phyloP scores from a whole-genome alignment of 1,140 invertebrate genomes.

The Scaptomyza hsui region DNA sequence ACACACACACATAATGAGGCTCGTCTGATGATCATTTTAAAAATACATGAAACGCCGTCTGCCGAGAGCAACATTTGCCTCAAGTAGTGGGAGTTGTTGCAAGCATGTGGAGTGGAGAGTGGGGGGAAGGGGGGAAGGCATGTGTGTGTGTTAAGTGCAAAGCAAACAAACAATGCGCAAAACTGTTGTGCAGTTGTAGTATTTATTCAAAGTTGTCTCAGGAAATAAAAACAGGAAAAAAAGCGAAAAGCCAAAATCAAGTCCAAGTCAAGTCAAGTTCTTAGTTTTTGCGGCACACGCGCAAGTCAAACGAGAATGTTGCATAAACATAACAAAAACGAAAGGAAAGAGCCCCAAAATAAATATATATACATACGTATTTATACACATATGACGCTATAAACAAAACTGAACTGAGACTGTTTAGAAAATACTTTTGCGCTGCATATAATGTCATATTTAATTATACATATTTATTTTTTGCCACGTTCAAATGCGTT shows the following conservation, averaged over 20 bases:
- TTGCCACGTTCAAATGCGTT: conserved; percentile 14
- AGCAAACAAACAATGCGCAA: conserved; percentile 34
- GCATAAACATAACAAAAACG: conserved; percentile 6
- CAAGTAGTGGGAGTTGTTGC: conserved; percentile 24
- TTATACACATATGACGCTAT: conserved; percentile 10
- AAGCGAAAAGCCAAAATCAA: conserved; percentile 29
- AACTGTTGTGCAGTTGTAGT: conserved; percentile 48
- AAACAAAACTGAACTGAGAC: conserved; percentile 33
- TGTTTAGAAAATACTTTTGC: conserved; percentile 29
- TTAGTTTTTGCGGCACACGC: conserved; percentile 2
- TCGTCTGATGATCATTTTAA: conserved; percentile 58
- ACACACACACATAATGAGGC: conserved; percentile 63
- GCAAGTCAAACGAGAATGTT: conserved; percentile 10
- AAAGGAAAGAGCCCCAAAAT: conserved; percentile 1
- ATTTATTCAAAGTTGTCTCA: conserved; percentile 15
- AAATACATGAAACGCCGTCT: conserved; percentile 47
- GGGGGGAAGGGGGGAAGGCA: neutral
- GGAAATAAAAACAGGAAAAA: conserved; percentile 7
- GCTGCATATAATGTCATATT: conserved; percentile 50
- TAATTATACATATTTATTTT: conserved; percentile 32
- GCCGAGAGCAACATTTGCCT: conserved; percentile 17
- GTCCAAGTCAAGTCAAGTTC: conserved; percentile 27
- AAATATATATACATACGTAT: neutral
- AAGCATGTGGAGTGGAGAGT: neutral
- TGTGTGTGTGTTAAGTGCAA: conserved; percentile 38